These are phyloP conservation scores for Patella caerulea DNA, from an alignment of 2,888 invertebrate species.

Conservation along the genomic window DNA sequence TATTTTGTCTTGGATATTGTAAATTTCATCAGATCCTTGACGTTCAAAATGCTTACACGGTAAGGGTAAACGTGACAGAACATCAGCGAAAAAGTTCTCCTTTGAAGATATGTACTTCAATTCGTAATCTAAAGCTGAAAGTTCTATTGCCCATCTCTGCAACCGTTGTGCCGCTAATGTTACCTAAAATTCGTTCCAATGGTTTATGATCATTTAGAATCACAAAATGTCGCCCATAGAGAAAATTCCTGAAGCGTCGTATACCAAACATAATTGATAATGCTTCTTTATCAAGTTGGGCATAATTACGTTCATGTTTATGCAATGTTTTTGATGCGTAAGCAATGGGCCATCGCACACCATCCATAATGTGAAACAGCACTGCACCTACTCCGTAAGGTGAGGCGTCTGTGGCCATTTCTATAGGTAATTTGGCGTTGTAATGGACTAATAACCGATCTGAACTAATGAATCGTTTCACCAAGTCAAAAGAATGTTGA, in stretches of 20 bases:
- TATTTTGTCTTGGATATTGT: neutral
- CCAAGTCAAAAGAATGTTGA: neutral
- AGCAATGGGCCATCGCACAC: constrained; percentile 61
- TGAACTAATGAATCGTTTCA: constrained; percentile 17
- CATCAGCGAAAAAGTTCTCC: neutral
- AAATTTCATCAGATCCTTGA: neutral
- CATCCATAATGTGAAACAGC: constrained; percentile 22
- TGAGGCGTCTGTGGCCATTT: constrained; percentile 25
- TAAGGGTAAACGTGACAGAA: neutral
- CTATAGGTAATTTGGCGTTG: constrained; percentile 16
- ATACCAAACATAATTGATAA: constrained; percentile 19
- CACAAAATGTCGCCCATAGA: neutral
- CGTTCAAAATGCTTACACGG: neutral
- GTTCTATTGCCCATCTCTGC: neutral
- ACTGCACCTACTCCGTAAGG: constrained; percentile 31
- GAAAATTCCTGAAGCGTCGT: neutral
- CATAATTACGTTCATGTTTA: constrained; percentile 4
- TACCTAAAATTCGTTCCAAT: constrained; percentile 6
- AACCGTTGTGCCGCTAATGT: neutral
- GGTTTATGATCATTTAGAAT: constrained; percentile 1
- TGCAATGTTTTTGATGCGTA: constrained; percentile 38
- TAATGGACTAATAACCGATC: constrained; percentile 25
- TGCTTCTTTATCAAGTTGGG: constrained; percentile 1
- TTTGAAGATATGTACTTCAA: neutral
- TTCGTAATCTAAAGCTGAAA: neutral